Percentiles rank a stretch among this genome's conserved stretches.
Evolutionary conservation across 1,140 invertebrate genomes (phyloP).

Genomic region (Bombus pascuorum): DNA sequence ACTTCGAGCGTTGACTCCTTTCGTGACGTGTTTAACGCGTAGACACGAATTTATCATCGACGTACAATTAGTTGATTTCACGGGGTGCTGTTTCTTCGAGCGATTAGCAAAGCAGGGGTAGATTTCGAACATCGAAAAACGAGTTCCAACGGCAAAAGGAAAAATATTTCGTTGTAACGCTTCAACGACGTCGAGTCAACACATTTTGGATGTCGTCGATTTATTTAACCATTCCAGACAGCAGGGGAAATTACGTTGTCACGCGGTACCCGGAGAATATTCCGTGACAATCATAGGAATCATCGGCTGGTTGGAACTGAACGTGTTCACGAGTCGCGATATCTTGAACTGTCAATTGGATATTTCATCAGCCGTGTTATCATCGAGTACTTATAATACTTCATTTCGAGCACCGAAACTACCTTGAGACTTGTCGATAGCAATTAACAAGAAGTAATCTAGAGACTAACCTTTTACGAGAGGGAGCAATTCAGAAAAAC

Average conservation of each 20-base stretch:
- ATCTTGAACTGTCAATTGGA: slow-evolving; percentile 22
- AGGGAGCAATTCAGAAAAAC: slow-evolving; percentile 12
- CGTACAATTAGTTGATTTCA: background rate
- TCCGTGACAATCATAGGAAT: background rate
- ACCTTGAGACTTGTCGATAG: background rate
- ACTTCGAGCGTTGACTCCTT: background rate
- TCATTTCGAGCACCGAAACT: slow-evolving; percentile 13
- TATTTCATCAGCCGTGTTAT: slow-evolving; percentile 23
- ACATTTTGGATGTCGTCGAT: too few relatives aligned
- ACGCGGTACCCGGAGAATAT: background rate
- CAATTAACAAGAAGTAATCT: slow-evolving; percentile 29
- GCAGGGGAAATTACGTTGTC: background rate
- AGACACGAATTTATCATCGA: background rate
- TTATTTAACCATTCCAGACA: background rate
- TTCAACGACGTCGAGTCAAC: too few relatives aligned
- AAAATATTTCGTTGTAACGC: too few relatives aligned
- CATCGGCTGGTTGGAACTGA: background rate
- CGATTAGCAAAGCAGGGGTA: too few relatives aligned
- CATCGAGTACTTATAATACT: slow-evolving; percentile 1
- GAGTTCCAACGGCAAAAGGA: background rate
- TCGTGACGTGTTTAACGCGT: background rate
- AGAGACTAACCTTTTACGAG: background rate
- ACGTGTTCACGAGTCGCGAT: too few relatives aligned
- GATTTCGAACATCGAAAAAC: background rate
- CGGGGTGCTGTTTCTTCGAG: background rate